These are phyloP conservation scores for Taxidea taxus DNA, from an alignment of 2,113 vertebrate species.

Conservation along the genomic window DNA sequence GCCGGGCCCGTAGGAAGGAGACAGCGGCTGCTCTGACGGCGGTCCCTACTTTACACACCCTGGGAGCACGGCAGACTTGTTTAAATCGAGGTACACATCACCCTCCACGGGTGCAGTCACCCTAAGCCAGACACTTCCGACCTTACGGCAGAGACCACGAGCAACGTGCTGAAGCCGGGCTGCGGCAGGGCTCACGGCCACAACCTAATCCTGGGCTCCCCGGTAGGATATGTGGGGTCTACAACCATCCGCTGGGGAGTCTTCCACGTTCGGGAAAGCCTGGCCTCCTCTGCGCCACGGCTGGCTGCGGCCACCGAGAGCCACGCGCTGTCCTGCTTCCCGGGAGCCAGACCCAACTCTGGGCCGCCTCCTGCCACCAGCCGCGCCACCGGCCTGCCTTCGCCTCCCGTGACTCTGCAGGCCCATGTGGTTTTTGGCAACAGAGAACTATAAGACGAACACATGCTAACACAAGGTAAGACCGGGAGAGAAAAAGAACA, in stretches of 20 bases:
- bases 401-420: not conserved
- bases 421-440: not conserved
- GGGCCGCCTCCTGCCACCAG: not conserved
- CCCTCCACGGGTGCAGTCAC: not conserved
- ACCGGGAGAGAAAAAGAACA: not conserved
- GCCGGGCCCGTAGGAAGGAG: not conserved
- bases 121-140: not conserved
- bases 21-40: not conserved
- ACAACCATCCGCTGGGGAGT: accelerated
- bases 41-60: not conserved
- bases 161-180: not conserved
- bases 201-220: not conserved
- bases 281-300: not conserved
- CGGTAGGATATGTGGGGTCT: too few species aligned
- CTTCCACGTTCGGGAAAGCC: not conserved
- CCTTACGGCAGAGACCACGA: not conserved
- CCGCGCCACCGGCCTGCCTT: accelerated
- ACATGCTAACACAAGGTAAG: not conserved
- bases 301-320: accelerated
- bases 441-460: not conserved
- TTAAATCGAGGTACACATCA: not conserved
- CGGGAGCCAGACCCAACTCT: accelerated
- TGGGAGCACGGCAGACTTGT: accelerated
- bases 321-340: too few species aligned
- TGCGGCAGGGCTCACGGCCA: accelerated